A percentile compares a stretch with the other conserved stretches of the same genome.
phyloP scores from a whole-genome alignment of 2,113 vertebrate genomes.

The Lepisosteus oculatus region DNA sequence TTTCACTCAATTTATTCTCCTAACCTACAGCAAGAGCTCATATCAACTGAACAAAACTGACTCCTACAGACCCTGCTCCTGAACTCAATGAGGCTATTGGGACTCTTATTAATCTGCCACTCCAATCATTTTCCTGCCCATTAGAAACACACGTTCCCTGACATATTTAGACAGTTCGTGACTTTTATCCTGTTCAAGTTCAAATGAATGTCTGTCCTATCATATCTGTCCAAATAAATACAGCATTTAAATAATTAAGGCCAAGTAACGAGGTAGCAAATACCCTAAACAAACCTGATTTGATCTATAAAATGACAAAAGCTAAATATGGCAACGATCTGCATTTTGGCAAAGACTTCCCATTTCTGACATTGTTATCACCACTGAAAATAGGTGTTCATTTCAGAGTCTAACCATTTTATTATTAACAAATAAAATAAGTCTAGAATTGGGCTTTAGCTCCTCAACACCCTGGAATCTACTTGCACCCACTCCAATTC shows the following conservation, averaged over 20 bases:
- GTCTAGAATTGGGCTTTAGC: too few species aligned
- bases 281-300: background rate
- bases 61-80: conserved; percentile 9
- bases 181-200: conserved; percentile 16
- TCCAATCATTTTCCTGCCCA: conserved; percentile 18
- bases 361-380: background rate
- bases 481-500: too few species aligned
- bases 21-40: conserved; percentile 10
- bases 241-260: conserved; percentile 1
- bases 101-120: conserved; percentile 16
- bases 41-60: conserved; percentile 5
- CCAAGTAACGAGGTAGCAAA: background rate
- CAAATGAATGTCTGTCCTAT: conserved; percentile 5
- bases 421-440: too few species aligned
- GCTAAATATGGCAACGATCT: background rate
- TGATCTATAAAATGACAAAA: background rate
- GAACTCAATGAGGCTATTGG: conserved; percentile 13
- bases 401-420: background rate
- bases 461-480: too few species aligned
- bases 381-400: background rate
- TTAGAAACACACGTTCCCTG: conserved; percentile 14
- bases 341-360: background rate
- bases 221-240: background rate
- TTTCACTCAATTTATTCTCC: conserved; percentile 18
- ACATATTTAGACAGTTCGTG: conserved; percentile 21